Evolutionary conservation across 2,888 invertebrate species (phyloP), one percentile per base, ranked within the genome.

Genomic region (Drosophila phalerata): DNA sequence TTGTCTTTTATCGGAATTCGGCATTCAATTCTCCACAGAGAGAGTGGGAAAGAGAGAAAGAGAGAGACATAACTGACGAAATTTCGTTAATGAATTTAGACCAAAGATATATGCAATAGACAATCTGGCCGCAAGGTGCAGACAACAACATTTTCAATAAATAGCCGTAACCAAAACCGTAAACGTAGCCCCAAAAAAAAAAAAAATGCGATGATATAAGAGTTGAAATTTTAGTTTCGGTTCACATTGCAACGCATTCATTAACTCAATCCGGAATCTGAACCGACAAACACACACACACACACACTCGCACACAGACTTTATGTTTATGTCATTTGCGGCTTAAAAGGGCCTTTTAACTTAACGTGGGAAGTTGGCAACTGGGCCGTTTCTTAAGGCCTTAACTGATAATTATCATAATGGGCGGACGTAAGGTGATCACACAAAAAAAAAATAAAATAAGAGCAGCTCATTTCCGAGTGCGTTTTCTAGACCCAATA

Each of bases 81-180:
- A 90, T 89, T 81, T 88, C 61, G 89, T 88, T 88, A 89, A 88
- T 88, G 89, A 88, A 88, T 87, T 87, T 90, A 73, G 81, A 85
- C 73, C 82, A 85, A 77, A 77, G 51, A 37, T 25, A 60, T 48
- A 40, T 60, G 64, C 61, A 77, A 66, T 64, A 77, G 73, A 28
- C 48, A 47, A 28, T 30, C 28, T 52, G 60, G 34, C 49, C 47
- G 48, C 47, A 68, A 58, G 69, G 37, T 38, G 70, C 57, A n/a
- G 60, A 56, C 60, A n/a, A n/a, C 48, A 47, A 2, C 48, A 47
- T 5, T 34, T 30, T 32, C 57, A 19, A 57, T 52, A 51, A 64
- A 64, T 63, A 17, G 30, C 69, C 64, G 49, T 58, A 62, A 42
- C 37, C 51, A 38, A 45, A 43, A 38, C 34, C 28, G 17, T 28